Percentiles rank a stretch among this genome's conserved stretches.
Conservation (phyloP, 2,797 vertebrate genomes). For the Eulemur albifrons region DNA sequence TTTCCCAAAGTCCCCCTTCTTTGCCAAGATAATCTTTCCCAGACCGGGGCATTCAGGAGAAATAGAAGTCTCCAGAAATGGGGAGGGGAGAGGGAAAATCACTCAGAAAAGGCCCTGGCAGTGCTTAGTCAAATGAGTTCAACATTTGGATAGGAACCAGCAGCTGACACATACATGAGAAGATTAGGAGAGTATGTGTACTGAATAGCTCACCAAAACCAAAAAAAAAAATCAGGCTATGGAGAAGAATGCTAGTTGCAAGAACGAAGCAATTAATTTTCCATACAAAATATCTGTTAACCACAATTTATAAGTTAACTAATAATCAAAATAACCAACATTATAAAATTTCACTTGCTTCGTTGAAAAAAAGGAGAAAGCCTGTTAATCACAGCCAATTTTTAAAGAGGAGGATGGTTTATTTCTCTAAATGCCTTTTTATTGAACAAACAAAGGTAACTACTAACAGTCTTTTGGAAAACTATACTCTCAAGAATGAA, state of each 20-base stretch:
- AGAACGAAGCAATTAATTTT: conserved; percentile 41
- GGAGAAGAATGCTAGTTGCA: not conserved
- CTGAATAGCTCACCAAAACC: not conserved
- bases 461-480: conserved; percentile 25
- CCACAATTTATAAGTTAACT: conserved; percentile 31
- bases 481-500: not conserved
- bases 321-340: not conserved
- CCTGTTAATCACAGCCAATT: not conserved
- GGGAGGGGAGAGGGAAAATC: not conserved
- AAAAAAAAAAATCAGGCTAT: not conserved
- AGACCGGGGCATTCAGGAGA: conserved; percentile 61
- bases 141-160: conserved; percentile 54
- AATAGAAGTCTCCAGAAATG: conserved; percentile 62
- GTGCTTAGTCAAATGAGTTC: conserved; percentile 57
- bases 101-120: conserved; percentile 73
- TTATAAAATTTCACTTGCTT: conserved; percentile 34
- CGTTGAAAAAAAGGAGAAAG: not conserved
- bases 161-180: conserved; percentile 33
- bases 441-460: not conserved
- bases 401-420: not conserved
- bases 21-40: conserved; percentile 77
- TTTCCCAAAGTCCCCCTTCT: conserved; percentile 49
- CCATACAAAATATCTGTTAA: conserved; percentile 39
- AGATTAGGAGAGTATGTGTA: not conserved
- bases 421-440: not conserved